Evolutionary conservation across 1,140 invertebrate species (phyloP).

Genomic region (Dinothrombium tinctorium): DNA sequence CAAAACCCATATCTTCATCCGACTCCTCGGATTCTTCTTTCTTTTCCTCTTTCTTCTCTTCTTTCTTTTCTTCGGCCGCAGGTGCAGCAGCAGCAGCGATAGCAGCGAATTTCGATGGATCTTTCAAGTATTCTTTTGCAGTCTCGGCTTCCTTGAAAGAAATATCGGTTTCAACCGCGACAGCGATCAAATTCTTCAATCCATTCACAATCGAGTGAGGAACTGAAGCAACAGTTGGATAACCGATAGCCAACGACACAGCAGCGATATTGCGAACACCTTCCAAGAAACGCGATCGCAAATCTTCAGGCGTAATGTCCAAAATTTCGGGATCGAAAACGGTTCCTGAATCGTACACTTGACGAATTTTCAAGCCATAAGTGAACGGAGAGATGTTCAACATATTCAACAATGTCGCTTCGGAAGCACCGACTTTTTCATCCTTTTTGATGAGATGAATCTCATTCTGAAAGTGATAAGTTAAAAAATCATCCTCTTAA

Average conservation of each 20-base stretch:
- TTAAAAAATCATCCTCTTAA: too few relatives aligned
- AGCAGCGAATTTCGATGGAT: conserved; percentile 70
- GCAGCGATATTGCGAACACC: conserved; percentile 82
- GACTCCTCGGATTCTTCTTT: conserved; percentile 59
- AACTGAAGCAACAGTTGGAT: conserved; percentile 84
- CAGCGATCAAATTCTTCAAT: conserved; percentile 88
- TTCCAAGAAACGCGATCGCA: conserved; percentile 63
- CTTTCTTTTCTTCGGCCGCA: conserved; percentile 41
- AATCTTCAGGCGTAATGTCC: conserved; percentile 91
- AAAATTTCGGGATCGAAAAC: conserved; percentile 88
- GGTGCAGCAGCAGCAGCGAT: conserved; percentile 30
- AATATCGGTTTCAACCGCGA: conserved; percentile 84
- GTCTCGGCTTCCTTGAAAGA: conserved; percentile 76
- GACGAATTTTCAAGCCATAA: conserved; percentile 68
- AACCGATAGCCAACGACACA: conserved; percentile 76
- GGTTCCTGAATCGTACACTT: conserved; percentile 93
- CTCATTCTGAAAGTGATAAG: too few relatives aligned
- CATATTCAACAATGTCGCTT: conserved; percentile 97
- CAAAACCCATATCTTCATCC: conserved; percentile 92
- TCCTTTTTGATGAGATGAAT: conserved; percentile 79
- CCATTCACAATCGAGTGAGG: conserved; percentile 93
- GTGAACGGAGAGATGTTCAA: conserved; percentile 99
- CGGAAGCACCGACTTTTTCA: conserved; percentile 92
- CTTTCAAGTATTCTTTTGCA: conserved; percentile 33
- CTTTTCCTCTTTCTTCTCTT: conserved; percentile 44